Base-by-base conservation (phyloP, 2,888 invertebrate species). In the Drosophila meridionalis region DNA sequence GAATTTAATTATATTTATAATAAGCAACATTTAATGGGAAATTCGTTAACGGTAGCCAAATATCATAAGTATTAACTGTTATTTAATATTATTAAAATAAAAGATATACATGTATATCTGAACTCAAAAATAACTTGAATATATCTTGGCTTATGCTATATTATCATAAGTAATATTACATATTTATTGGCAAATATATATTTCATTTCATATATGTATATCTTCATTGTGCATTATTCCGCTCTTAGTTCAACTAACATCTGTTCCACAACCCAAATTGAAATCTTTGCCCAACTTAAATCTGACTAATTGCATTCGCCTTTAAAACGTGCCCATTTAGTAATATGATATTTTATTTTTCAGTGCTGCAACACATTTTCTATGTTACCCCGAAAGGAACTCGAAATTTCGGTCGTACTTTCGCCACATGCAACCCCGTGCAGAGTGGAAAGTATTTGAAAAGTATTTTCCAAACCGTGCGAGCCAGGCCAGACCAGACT, bases 291-390 rank as follows among this genome's bases (percentile, higher is more conserved):
- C 56, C 66, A 47, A 68, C 53, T 60, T 60, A 47, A 68, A 67
- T 57, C 53, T 50, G 65, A 78, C 84, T 76, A 89, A 84, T 87
- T 87, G 73, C 66, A 50, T 65, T 45, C 32, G 43, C 57, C 50
- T 40, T n/a, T 14, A 32, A 70, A 60, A 30, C 32, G 34, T 9
- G 53, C 48, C 43, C 20, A 12, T 50, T 11, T 9, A 7, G 84
- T 83, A 84, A 89, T 73, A 43, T 73, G 84, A 84, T 84, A 83
- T 69, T 78, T 72, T 69, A 32, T 47, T 47, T 20, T 28, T 26
- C 5, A 2, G 12, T 12, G 55, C 43, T 12, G 45, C 45, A 45
- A 12, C 55, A 56, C 62, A 59, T 70, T 79, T 38, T 50, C 43
- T 30, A 55, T 60, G 28, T 28, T 66, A 43, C 67, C 55, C 62